Base-by-base conservation (phyloP, 2,797 vertebrate genomes). In the Helostoma temminkii region DNA sequence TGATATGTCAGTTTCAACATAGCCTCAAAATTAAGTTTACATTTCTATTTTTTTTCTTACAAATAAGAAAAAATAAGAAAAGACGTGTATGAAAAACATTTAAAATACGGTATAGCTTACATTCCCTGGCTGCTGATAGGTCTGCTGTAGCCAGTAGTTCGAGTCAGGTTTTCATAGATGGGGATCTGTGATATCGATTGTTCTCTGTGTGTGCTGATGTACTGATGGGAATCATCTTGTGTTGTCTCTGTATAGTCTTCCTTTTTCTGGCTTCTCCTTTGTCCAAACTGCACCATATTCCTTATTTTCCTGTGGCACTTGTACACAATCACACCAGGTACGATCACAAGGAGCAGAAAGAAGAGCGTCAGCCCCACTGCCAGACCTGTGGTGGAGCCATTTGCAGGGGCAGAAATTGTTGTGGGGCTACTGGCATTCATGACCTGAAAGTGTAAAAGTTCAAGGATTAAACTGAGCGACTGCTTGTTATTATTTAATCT, bases 131-230 rank as follows among this genome's bases (percentile, higher is more conserved):
- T 14, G 5, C 0, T 16, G 19, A 7, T 1, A 1, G 1, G 8
- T 4, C 18, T 39, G 15, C 21, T 34, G 63, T 24, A 2, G 24
- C 43, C 42, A 18, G 21, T 0, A 2, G 6, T 22, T 45, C 14
- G 54, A 18, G 36, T 30, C 71, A 93, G 62, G 74, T 94, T 94
- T 81, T 93, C 93, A 66, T 94, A 94, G 43, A 94, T 88, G 10
- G 93, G 84, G 2, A 15, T 43, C 12, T 82, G 85, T 19, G 0
- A 42, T 6, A 5, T 6, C 7, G 75, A 6, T 8, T 60, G 56
- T 3, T 52, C 39, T 69, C 8, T 39, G 19, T 10, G n/a, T 16
- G 74, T 39, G 15, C 25, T n/a, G n/a, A 12, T 60, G 24, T 88
- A 88, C 0, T 52, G 54, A 16, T 84, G 53, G n/a, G 68, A 15